Evolutionary conservation across 37 sponge, comb jelly and placozoan species (phyloP).

Genomic region (Beroe ovata): DNA sequence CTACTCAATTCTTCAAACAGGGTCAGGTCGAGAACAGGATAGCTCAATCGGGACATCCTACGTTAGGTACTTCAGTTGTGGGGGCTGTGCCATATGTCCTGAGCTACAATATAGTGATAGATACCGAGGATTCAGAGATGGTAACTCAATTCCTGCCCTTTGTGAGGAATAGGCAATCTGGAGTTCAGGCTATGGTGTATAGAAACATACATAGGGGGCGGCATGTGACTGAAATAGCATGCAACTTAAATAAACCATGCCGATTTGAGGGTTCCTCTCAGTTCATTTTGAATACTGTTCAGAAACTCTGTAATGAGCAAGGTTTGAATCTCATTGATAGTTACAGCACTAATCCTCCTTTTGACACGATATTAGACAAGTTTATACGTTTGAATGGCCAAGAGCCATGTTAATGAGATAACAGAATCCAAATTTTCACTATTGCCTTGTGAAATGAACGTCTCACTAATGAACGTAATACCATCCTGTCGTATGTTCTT

Average conservation of each 20-base stretch:
- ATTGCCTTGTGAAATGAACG: too few relatives aligned
- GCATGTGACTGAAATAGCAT: slow-evolving; percentile 9
- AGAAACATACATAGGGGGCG: not conserved
- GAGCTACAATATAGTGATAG: slow-evolving; percentile 35
- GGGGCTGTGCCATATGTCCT: slow-evolving; percentile 39
- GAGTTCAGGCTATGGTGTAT: slow-evolving; percentile 44
- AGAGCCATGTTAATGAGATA: too few relatives aligned
- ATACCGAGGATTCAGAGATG: not conserved
- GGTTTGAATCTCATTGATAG: not conserved
- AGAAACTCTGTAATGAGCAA: not conserved
- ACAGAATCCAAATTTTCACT: too few relatives aligned
- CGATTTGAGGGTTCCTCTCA: not conserved
- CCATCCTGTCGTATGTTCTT: too few relatives aligned
- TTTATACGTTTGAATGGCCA: too few relatives aligned
- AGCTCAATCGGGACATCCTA: not conserved
- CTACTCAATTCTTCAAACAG: slow-evolving; percentile 9
- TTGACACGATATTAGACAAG: too few relatives aligned
- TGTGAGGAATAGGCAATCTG: not conserved
- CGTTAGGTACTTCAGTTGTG: not conserved
- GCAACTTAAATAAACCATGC: slow-evolving; percentile 34
- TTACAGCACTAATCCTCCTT: slow-evolving; percentile 54
- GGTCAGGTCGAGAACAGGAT: not conserved
- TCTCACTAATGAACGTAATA: too few relatives aligned
- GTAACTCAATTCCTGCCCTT: not conserved
- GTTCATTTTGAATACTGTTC: not conserved